phyloP scores from a whole-genome alignment of 2,113 vertebrate genomes.

The Rhegmatorhina hoffmannsi region DNA sequence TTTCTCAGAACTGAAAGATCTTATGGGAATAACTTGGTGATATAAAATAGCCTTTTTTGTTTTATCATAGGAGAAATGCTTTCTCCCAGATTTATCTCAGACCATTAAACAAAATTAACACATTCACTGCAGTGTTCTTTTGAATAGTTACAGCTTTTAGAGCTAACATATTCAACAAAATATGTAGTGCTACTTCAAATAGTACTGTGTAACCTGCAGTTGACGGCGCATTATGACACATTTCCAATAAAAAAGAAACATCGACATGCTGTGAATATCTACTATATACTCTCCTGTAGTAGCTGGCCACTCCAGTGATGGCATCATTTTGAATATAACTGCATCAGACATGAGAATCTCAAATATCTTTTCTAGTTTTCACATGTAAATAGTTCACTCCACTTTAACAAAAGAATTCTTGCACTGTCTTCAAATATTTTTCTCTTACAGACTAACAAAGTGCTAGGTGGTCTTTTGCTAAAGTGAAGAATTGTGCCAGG shows the following conservation, averaged over 20 bases:
- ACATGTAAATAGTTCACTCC: rapidly evolving
- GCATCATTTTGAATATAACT: not conserved
- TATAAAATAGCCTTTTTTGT: not conserved
- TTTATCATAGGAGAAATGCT: not conserved
- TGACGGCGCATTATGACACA: not conserved
- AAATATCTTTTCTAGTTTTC: not conserved
- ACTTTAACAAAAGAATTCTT: not conserved
- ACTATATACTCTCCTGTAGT: not conserved
- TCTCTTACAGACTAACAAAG: not conserved
- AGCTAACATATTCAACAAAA: not conserved
- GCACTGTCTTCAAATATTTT: not conserved
- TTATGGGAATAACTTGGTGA: not conserved
- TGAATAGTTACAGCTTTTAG: not conserved
- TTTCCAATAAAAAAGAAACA: not conserved
- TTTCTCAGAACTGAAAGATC: not conserved
- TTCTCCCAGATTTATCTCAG: not conserved
- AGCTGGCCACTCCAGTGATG: not conserved
- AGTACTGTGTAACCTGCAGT: not conserved
- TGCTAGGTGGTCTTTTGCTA: not conserved
- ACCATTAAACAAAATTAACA: not conserved
- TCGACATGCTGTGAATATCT: not conserved
- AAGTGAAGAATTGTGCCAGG: not conserved
- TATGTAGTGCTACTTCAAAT: not conserved
- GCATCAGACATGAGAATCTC: not conserved
- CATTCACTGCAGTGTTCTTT: not conserved